A percentile compares a stretch with the other conserved stretches of the same genome.
Conservation (phyloP, 2,888 invertebrate genomes). For the Herminia tarsipennalis region DNA sequence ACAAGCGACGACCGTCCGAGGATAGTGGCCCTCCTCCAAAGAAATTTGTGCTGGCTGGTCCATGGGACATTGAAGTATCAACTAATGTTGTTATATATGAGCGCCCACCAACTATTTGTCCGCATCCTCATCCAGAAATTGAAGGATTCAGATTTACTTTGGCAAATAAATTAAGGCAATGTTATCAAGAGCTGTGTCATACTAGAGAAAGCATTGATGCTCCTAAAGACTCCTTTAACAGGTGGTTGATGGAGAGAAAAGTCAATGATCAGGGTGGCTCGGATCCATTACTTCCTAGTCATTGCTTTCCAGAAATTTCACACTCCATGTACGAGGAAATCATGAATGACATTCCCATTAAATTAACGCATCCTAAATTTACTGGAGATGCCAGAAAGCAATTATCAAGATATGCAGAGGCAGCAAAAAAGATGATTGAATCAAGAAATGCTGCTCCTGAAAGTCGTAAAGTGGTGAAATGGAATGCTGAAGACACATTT, state of each 20-base stretch:
- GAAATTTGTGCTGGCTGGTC: conserved; percentile 94
- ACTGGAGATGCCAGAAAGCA: conserved; percentile 98
- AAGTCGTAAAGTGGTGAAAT: conserved; percentile 98
- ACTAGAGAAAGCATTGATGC: conserved; percentile 97
- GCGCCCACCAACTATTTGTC: conserved; percentile 92
- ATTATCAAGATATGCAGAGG: conserved; percentile 96
- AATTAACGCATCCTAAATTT: conserved; percentile 97
- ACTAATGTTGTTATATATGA: conserved; percentile 97
- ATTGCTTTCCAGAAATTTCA: conserved; percentile 96
- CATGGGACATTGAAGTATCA: conserved; percentile 97
- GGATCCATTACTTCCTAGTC: conserved; percentile 96
- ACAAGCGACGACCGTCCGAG: conserved; percentile 92
- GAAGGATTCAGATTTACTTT: conserved; percentile 94
- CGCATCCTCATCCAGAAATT: conserved; percentile 97
- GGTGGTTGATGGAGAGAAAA: conserved; percentile 98
- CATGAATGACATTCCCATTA: conserved; percentile 99
- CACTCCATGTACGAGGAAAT: conserved; percentile 98
- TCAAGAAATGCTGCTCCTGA: conserved; percentile 96
- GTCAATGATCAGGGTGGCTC: conserved; percentile 94
- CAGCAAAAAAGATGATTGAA: conserved; percentile 98
- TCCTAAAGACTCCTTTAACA: conserved; percentile 97
- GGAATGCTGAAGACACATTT: conserved; percentile 99
- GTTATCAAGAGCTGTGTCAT: conserved; percentile 97
- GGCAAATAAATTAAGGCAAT: conserved; percentile 93
- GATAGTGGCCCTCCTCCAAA: conserved; percentile 93